Evolutionary conservation across 2,888 invertebrate genomes (phyloP).

Genomic region (Euclidia mi): DNA sequence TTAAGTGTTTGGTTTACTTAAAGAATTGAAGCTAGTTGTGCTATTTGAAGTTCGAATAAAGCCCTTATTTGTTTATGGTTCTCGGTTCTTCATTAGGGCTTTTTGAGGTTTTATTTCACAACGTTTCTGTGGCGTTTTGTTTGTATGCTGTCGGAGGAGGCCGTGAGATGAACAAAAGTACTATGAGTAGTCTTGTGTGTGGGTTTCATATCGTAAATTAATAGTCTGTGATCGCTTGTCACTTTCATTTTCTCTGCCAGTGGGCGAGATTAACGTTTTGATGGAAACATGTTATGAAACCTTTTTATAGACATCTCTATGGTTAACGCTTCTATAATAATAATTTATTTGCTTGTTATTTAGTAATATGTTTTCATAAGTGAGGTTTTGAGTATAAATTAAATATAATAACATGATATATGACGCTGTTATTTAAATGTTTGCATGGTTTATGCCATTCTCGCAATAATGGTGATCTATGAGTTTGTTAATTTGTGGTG

Average conservation of each 20-base stretch:
- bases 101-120: conserved; percentile 42
- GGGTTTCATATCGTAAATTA: conserved; percentile 31
- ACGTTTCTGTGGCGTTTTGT: conserved; percentile 32
- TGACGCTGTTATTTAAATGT: too few species aligned
- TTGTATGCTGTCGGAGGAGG: conserved; percentile 26
- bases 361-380: too few species aligned
- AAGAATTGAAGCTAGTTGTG: conserved; percentile 44
- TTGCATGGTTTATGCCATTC: too few species aligned
- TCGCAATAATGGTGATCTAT: too few species aligned
- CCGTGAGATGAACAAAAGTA: conserved; percentile 46
- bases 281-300: not conserved
- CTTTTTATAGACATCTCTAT: too few species aligned
- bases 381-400: too few species aligned
- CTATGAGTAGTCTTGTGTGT: conserved; percentile 19
- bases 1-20: conserved; percentile 51
- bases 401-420: too few species aligned
- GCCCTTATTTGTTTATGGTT: conserved; percentile 56
- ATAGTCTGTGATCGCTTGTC: conserved; percentile 26
- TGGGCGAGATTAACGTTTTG: conserved; percentile 18
- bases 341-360: too few species aligned
- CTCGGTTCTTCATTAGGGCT: conserved; percentile 40
- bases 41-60: conserved; percentile 48
- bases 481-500: too few species aligned
- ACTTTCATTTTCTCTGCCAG: conserved; percentile 29
- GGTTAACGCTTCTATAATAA: too few species aligned